phyloP scores from a whole-genome alignment of 2,888 invertebrate species.

The Protodeltote pygarga region DNA sequence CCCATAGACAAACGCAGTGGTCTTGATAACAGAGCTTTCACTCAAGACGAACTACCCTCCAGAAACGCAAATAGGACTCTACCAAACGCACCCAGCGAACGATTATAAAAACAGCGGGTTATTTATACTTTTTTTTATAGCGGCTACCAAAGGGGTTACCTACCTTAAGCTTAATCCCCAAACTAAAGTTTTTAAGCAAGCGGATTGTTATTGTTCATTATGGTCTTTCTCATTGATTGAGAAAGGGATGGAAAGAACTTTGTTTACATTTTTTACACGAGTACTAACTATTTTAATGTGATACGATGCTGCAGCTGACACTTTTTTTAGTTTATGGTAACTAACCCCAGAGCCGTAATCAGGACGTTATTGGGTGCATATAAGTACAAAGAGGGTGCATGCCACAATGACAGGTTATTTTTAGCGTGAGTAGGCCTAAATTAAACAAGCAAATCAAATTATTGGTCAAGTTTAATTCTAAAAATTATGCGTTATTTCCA shows the following conservation, averaged over 20 bases:
- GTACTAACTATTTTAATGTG: too few species aligned
- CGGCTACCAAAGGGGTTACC: too few species aligned
- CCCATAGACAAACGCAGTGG: conserved; percentile 64
- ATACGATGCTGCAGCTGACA: too few species aligned
- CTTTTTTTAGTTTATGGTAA: conserved; percentile 6
- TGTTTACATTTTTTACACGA: too few species aligned
- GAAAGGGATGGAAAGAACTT: too few species aligned
- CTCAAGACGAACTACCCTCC: conserved; percentile 75
- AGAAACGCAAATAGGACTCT: conserved; percentile 52
- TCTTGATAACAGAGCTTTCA: conserved; percentile 85
- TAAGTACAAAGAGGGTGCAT: conserved; percentile 30
- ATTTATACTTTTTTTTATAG: too few species aligned
- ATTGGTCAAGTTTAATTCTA: neutral
- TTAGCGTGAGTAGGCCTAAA: conserved; percentile 3
- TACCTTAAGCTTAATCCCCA: too few species aligned
- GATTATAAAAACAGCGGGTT: conserved; percentile 50
- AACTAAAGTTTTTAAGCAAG: too few species aligned
- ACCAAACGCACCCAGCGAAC: conserved; percentile 53
- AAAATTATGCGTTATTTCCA: conserved; percentile 17
- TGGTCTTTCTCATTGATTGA: too few species aligned
- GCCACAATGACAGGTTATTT: conserved; percentile 7
- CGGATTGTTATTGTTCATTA: too few species aligned
- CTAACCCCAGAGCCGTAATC: conserved; percentile 14
- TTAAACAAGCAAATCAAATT: neutral
- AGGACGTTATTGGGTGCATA: conserved; percentile 28